These are phyloP conservation scores for Thera britannica DNA, from an alignment of 2,888 invertebrate genomes.

Conservation along the genomic window DNA sequence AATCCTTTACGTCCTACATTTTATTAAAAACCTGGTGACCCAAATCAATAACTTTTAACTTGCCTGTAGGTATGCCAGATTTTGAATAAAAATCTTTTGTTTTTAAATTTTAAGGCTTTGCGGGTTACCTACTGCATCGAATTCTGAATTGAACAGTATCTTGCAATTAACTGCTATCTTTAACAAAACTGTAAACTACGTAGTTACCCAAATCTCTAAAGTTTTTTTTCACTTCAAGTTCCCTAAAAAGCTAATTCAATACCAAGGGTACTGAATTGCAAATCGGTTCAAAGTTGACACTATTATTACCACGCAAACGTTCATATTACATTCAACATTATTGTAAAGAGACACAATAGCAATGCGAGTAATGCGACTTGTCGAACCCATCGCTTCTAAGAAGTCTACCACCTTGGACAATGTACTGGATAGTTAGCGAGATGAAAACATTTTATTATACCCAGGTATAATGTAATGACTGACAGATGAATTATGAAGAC, in stretches of 20 bases:
- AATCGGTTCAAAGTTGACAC: slow-evolving; percentile 10
- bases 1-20: too few relatives aligned
- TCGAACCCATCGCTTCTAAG: slow-evolving; percentile 23
- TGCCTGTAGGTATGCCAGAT: neutral
- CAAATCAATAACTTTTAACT: too few relatives aligned
- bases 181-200: too few relatives aligned
- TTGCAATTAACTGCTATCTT: too few relatives aligned
- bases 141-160: too few relatives aligned
- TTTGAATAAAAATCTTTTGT: too few relatives aligned
- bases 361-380: slow-evolving; percentile 2
- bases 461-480: neutral
- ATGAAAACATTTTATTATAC: slow-evolving; percentile 6
- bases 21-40: too few relatives aligned
- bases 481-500: neutral
- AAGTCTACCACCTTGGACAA: slow-evolving; percentile 18
- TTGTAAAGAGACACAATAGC: slow-evolving; percentile 29
- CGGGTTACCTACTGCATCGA: too few relatives aligned
- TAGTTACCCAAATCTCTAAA: too few relatives aligned
- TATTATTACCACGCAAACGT: slow-evolving; percentile 18
- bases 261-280: slow-evolving; percentile 4
- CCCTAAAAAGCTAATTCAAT: slow-evolving; percentile 3
- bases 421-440: slow-evolving; percentile 13
- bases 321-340: slow-evolving; percentile 32
- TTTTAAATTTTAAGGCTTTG: too few relatives aligned
- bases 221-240: neutral